Evolutionary conservation across 2,888 invertebrate species (phyloP).

Genomic region (Smittia aterrima): DNA sequence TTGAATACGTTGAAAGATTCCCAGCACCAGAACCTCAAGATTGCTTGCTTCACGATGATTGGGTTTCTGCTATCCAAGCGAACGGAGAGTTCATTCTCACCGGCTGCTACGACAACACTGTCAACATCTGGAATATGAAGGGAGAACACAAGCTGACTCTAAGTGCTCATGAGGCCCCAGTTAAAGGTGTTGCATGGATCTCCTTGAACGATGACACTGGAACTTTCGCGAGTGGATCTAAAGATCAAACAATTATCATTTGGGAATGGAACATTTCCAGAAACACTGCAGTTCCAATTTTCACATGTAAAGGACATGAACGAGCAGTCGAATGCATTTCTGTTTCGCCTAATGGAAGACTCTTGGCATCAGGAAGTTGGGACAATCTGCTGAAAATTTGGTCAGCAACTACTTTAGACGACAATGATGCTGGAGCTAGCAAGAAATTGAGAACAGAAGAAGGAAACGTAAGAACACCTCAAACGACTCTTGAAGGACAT

Average conservation of each 20-base stretch:
- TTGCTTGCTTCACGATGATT: constrained; percentile 92
- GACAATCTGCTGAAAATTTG: constrained; percentile 90
- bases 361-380: constrained; percentile 86
- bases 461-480: constrained; percentile 66
- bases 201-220: constrained; percentile 63
- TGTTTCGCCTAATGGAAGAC: constrained; percentile 65
- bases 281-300: constrained; percentile 75
- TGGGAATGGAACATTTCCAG: constrained; percentile 81
- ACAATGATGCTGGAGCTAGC: constrained; percentile 59
- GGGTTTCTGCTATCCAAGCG: constrained; percentile 87
- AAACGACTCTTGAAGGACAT: constrained; percentile 87
- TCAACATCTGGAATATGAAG: constrained; percentile 85
- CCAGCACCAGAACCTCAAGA: constrained; percentile 91
- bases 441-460: constrained; percentile 62
- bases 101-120: constrained; percentile 90
- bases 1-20: constrained; percentile 88
- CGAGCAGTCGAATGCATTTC: constrained; percentile 86
- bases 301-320: constrained; percentile 86
- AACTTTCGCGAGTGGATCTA: constrained; percentile 77
- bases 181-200: constrained; percentile 88
- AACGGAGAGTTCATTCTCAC: constrained; percentile 77
- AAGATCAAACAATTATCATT: constrained; percentile 86
- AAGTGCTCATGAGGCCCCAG: constrained; percentile 81
- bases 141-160: constrained; percentile 81
- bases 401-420: constrained; percentile 67